phyloP scores from a whole-genome alignment of 2,113 vertebrate genomes.

The Pycnonotus jocosus region DNA sequence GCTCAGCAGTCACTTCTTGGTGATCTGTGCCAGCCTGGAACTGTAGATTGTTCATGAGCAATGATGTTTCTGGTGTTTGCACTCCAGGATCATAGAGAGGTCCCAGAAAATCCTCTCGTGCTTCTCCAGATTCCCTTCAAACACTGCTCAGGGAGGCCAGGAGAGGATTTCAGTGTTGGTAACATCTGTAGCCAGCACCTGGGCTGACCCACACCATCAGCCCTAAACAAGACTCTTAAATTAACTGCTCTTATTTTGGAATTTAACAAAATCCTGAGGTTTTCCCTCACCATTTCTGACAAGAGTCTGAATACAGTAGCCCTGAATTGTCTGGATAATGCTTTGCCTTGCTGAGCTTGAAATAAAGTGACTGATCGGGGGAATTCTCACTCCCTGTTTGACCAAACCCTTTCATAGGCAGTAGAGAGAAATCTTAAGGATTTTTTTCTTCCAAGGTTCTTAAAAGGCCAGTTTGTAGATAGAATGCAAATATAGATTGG shows the following conservation, averaged over 20 bases:
- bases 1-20: background rate
- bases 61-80: background rate
- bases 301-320: background rate
- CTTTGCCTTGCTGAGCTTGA: background rate
- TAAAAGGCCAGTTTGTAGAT: background rate
- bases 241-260: background rate
- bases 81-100: background rate
- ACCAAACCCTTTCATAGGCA: background rate
- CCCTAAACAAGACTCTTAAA: background rate
- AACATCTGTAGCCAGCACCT: background rate
- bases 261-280: background rate
- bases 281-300: background rate
- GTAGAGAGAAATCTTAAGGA: background rate
- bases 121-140: background rate
- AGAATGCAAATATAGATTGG: background rate
- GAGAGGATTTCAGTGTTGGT: background rate
- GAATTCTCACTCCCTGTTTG: background rate
- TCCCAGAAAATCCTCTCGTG: background rate
- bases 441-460: background rate
- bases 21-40: background rate
- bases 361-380: background rate
- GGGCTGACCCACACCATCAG: background rate
- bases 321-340: background rate
- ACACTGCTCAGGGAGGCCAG: rapidly evolving
- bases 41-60: background rate